Evolutionary conservation across 2,113 vertebrate genomes (phyloP), one percentile per base, ranked within the genome.

Genomic region (Andinoacara biseriatus): DNA sequence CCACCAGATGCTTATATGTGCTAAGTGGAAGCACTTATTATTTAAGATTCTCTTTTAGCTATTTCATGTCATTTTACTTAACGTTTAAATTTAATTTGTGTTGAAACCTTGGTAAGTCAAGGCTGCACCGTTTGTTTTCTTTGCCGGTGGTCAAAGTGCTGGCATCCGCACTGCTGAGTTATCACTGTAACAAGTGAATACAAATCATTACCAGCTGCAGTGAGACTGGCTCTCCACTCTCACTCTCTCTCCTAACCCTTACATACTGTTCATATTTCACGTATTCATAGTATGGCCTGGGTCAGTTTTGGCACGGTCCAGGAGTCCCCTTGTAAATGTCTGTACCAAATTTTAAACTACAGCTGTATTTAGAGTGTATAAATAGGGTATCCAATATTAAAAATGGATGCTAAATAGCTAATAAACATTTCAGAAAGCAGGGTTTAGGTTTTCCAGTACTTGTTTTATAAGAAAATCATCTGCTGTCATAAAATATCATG

Each of bases 191-290:
- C 18, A 54, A 61, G 60, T 61, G 35, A 38, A 24, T 33, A 43
- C 38, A 69, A 76, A 61, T 76, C 46, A 58, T 54, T 79, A 81
- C 9, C 54, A 79, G 56, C 75, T 46, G 59, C 69, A 35, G 22
- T 75, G 20, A 15, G 76, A 69, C 40, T 74, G 59, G 65, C 63
- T 17, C 46, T 58, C 72, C 74, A 2, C 77, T 63, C 22, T 78
- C 40, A 63, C 78, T 43, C 38, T 40, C 67, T 38, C 40, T 46
- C 14, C 1, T 40, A 26, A 67, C 14, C 14, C 24, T 49, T 69
- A 29, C 63, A 69, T 29, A 24, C 24, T 69, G 22, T 4, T 49
- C 40, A 49, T 49, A 18, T 67, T 40, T 67, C 63, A 49, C 43
- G 9, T 22, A 29, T 67, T 67, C 40, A 46, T 8, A 1, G 22